These are phyloP conservation scores for Acridotheres tristis DNA, from an alignment of 2,797 vertebrate genomes.

Conservation along the genomic window DNA sequence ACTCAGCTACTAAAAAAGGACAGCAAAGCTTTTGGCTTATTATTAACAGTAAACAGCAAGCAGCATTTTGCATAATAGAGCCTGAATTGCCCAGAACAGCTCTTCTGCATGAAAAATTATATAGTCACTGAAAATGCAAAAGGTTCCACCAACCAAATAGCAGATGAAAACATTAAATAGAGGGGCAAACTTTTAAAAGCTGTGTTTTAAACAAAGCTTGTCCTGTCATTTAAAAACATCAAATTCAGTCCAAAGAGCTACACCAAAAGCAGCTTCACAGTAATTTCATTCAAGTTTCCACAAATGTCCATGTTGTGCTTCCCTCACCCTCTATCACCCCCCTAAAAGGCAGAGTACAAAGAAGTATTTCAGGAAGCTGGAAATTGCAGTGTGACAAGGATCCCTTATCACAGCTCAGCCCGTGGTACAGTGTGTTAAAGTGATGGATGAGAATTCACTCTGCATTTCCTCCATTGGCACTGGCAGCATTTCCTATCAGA, in stretches of 20 bases:
- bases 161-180: neutral
- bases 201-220: constrained; percentile 29
- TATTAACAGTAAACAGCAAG: neutral
- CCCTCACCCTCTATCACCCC: neutral
- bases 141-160: neutral
- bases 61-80: neutral
- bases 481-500: constrained; percentile 55
- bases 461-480: constrained; percentile 7
- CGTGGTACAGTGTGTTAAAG: constrained; percentile 31
- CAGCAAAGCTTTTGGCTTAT: neutral
- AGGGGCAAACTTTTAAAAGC: constrained; percentile 7
- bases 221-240: neutral
- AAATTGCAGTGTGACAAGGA: constrained; percentile 55
- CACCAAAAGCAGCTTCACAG: neutral
- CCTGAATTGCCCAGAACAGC: neutral
- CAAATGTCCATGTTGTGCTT: neutral
- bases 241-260: neutral
- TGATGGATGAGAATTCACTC: constrained; percentile 50
- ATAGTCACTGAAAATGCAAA: neutral
- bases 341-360: constrained; percentile 2
- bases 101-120: neutral
- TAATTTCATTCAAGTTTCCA: constrained; percentile 29
- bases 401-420: constrained; percentile 45
- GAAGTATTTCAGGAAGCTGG: constrained; percentile 32
- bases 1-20: neutral